These are phyloP conservation scores for Rynchops niger DNA, from an alignment of 2,113 vertebrate genomes.

Conservation along the genomic window DNA sequence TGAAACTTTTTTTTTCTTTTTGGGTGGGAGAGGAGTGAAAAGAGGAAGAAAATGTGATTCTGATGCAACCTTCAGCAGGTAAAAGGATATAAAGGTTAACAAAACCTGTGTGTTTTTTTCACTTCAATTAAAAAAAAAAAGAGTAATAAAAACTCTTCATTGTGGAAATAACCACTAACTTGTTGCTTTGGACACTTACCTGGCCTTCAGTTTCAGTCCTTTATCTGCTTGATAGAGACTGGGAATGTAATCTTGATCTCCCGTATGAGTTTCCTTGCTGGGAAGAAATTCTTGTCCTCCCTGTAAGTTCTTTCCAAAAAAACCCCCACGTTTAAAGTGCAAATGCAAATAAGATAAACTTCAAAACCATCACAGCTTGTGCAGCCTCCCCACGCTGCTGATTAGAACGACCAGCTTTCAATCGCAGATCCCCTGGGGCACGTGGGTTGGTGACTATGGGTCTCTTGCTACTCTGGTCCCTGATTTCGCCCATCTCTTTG, in stretches of 20 bases:
- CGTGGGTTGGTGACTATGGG: neutral
- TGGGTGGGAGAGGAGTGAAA: neutral
- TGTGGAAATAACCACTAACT: neutral
- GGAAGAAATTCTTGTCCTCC: neutral
- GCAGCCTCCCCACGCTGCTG: neutral
- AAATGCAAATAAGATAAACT: neutral
- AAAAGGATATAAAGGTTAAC: neutral
- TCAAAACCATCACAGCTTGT: neutral
- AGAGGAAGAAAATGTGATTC: rapidly evolving
- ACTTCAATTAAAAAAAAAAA: neutral
- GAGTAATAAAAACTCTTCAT: neutral
- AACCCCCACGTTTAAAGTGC: neutral
- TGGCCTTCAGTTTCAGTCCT: neutral
- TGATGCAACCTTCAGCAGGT: neutral
- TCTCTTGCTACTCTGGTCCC: neutral
- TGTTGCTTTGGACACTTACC: neutral
- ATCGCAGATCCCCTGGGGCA: neutral
- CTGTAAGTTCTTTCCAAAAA: neutral
- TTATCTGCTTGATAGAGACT: neutral
- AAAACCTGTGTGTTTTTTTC: rapidly evolving
- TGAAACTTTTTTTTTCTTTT: neutral
- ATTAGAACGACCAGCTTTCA: neutral
- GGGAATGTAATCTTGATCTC: neutral
- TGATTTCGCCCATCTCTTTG: neutral
- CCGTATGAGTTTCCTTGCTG: neutral